Evolutionary conservation across 1,140 invertebrate species (phyloP), one percentile per base, ranked within the genome.

Genomic region (Forficula auricularia): DNA sequence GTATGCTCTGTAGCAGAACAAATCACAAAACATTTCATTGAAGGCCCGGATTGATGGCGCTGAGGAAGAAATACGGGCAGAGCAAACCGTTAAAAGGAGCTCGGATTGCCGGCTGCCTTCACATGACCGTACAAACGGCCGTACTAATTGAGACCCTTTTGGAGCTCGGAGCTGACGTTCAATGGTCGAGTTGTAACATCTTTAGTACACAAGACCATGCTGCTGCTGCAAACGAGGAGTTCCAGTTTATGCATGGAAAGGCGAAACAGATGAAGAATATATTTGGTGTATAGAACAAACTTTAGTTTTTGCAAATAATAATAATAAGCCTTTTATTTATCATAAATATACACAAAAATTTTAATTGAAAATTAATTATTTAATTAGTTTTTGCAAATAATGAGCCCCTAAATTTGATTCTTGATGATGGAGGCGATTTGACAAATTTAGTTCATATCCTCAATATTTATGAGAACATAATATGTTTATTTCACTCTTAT

Each of bases 251-350:
- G 77, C 77, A 1, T 81, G 77, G 77, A 82, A 81, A 56, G 77
- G 77, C 3, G 77, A 82, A 56, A 80, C 79, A 12, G 79, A 82
- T 49, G 77, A 81, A 52, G 77, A 81, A 52, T 81, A 82, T 54
- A 56, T 73, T 31, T 82, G 79, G 77, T 81, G 77, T 53, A 77
- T 82, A 55, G 74, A 79, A 53, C 77, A 79, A 58, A 73, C 73
- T 37, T 48, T 60, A 30, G 37, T 55, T 27, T 66, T 60, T 49
- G 43, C 54, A 30, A 54, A 63, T 49, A 56, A 55, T 22, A 46
- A 60, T 55, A 57, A 59, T 45, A 40, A 38, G 16, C n/a, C 18
- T 3, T 43, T 38, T 22, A n/a, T 32, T 40, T 32, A 38, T 46
- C 9, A 9, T 9, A 9, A 32, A 32, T n/a, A 32, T 32, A 32